phyloP scores from a whole-genome alignment of 1,140 invertebrate genomes.

The Limonius californicus region DNA sequence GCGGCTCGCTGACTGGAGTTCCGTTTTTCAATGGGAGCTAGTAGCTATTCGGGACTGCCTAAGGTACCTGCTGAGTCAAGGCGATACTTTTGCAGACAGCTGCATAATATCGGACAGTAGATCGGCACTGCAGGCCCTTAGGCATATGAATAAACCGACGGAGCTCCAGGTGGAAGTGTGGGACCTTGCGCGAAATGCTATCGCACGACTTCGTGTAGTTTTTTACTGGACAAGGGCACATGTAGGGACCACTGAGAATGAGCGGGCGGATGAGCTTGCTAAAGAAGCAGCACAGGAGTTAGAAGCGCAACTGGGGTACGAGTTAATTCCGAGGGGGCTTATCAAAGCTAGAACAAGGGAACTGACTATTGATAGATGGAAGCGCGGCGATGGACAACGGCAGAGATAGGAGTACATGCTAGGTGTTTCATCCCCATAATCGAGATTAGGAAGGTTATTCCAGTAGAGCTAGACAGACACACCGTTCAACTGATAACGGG shows the following conservation, averaged over 20 bases:
- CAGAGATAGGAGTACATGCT: no score
- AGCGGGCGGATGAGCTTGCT: background rate
- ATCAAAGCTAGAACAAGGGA: no score
- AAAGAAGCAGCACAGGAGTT: background rate
- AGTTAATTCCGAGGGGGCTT: no score
- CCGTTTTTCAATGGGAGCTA: slow-evolving; percentile 3
- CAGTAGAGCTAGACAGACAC: no score
- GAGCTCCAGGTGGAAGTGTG: background rate
- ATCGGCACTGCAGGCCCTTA: background rate
- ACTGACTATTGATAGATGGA: no score
- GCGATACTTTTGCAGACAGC: background rate
- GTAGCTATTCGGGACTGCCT: background rate
- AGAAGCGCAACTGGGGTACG: no score
- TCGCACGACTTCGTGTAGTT: background rate
- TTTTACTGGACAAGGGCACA: background rate
- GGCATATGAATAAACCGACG: background rate
- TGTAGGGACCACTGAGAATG: background rate
- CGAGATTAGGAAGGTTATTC: no score
- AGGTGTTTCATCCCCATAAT: no score
- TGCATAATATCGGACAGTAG: background rate
- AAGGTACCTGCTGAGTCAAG: background rate
- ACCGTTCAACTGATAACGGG: no score
- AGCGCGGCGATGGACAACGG: no score
- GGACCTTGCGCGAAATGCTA: background rate
- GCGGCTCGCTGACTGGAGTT: background rate